Evolutionary conservation across 2,888 invertebrate genomes (phyloP), one percentile per base, ranked within the genome.

Genomic region (Polydesmus complanatus): DNA sequence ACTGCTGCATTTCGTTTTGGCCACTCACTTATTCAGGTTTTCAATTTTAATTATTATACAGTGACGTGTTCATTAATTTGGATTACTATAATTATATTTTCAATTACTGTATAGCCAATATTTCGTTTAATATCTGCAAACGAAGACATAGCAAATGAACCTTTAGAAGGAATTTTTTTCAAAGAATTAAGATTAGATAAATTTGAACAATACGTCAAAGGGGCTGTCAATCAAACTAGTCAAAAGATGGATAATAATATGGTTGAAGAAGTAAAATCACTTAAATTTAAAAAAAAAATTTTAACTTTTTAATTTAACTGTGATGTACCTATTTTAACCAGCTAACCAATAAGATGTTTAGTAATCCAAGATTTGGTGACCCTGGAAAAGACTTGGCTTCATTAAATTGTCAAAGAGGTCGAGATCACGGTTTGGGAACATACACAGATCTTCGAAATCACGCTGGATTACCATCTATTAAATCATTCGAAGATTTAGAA

Each of bases 401-500:
- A 1, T 58, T 69, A 48, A 70, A 69, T 54, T 61, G 67, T 1
- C 67, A 69, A 54, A 62, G 69, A 19, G 68, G 63, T 3, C 61
- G 69, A 51, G 69, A 69, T 55, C 66, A 68, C 56, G 69, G 69
- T 14, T 57, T 69, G 1, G 67, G 68, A 0, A 68, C 69, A 3
- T 74, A 74, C 64, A 72, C 72, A 58, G 65, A 64, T 14, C 72
- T 67, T 66, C 58, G 74, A 27, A 67, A 70, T 61, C 70, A 67
- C 59, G 74, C 73, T 62, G 72, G 72, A 21, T 61, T 74, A 18
- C 63, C 64, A 2, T 63, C 64, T 22, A 65, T 65, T 21, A 65
- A 65, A 26, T 60, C 64, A 50, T 70, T 69, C 56, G 56, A 66
- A 48, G 69, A 70, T 50, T 62, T 70, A n/a, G 37, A 62, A 11